Percentiles rank a stretch among this genome's conserved stretches.
Evolutionary conservation across 35 echinoderm and acorn worm genomes (phyloP).

Genomic region (Apostichopus parvimensis): DNA sequence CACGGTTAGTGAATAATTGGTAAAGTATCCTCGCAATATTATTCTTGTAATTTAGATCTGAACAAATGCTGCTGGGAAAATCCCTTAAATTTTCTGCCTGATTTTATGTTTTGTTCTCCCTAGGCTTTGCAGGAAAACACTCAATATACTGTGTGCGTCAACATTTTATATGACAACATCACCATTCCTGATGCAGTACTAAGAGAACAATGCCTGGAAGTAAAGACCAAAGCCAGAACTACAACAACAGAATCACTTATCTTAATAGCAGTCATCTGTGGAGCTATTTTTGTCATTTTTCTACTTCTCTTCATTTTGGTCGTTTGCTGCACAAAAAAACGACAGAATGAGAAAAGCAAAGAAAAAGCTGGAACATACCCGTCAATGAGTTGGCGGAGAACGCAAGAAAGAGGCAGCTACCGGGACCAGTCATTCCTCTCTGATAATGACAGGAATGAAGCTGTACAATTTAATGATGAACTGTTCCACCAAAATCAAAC

Average conservation of each 20-base stretch:
- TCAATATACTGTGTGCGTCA: conserved; percentile 93
- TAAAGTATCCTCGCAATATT: too few relatives aligned
- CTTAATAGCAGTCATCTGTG: conserved; percentile 63
- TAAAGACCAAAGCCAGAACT: conserved; percentile 48
- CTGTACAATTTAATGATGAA: conserved; percentile 18
- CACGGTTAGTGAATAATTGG: too few relatives aligned
- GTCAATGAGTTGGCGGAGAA: conserved; percentile 41
- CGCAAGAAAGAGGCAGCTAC: background rate
- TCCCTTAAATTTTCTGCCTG: too few relatives aligned
- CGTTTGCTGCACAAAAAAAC: conserved; percentile 52
- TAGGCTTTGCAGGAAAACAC: conserved; percentile 74
- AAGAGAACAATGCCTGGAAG: conserved; percentile 87
- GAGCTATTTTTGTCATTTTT: conserved; percentile 52
- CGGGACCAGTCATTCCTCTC: conserved; percentile 31
- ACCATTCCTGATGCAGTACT: conserved; percentile 67
- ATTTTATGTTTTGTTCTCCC: background rate
- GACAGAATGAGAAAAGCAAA: conserved; percentile 35
- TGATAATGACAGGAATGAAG: conserved; percentile 6
- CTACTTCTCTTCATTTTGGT: conserved; percentile 62
- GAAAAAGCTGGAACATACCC: conserved; percentile 23
- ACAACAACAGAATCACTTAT: conserved; percentile 36
- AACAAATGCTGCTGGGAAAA: too few relatives aligned
- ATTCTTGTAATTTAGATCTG: too few relatives aligned
- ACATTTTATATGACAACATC: conserved; percentile 63
- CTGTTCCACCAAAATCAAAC: conserved; percentile 40